phyloP scores from a whole-genome alignment of 2,888 invertebrate genomes.

The Eupeodes latifasciatus region DNA sequence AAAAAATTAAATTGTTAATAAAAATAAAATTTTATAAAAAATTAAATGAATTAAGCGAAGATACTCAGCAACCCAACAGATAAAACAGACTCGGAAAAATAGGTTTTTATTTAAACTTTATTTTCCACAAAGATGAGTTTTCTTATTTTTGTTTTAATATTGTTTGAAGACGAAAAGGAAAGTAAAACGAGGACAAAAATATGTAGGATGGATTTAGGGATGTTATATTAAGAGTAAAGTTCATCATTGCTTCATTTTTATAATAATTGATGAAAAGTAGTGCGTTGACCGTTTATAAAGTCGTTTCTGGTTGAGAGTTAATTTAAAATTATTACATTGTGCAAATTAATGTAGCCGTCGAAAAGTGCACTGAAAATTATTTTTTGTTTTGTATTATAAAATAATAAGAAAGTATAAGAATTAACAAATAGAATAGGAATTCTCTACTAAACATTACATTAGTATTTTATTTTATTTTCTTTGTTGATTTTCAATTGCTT shows the following conservation, averaged over 20 bases:
- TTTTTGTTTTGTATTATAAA: conserved; percentile 56
- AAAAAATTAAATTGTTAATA: background rate
- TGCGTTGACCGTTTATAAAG: conserved; percentile 54
- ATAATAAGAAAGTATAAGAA: background rate
- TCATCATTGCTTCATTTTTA: conserved; percentile 46
- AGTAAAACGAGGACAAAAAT: conserved; percentile 9
- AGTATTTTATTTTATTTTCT: conserved; percentile 18
- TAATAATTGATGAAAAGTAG: conserved; percentile 37
- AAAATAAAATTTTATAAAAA: background rate
- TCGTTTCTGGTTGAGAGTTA: conserved; percentile 60
- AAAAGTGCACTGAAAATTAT: conserved; percentile 73
- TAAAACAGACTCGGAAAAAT: conserved; percentile 72
- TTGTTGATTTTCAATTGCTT: conserved; percentile 22
- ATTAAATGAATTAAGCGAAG: conserved; percentile 63
- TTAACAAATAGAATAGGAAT: conserved; percentile 14
- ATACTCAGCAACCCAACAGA: conserved; percentile 77
- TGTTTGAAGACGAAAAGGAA: conserved; percentile 32
- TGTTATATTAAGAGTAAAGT: conserved; percentile 31
- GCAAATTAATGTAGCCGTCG: conserved; percentile 71
- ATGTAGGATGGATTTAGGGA: conserved; percentile 23
- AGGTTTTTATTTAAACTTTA: conserved; percentile 49
- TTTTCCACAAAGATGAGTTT: conserved; percentile 18
- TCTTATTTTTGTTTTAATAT: conserved; percentile 18
- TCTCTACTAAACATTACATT: conserved; percentile 53
- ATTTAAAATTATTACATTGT: conserved; percentile 46